Evolutionary conservation across 2,113 vertebrate genomes (phyloP), one percentile per base, ranked within the genome.

Genomic region (Mastomys natalensis): DNA sequence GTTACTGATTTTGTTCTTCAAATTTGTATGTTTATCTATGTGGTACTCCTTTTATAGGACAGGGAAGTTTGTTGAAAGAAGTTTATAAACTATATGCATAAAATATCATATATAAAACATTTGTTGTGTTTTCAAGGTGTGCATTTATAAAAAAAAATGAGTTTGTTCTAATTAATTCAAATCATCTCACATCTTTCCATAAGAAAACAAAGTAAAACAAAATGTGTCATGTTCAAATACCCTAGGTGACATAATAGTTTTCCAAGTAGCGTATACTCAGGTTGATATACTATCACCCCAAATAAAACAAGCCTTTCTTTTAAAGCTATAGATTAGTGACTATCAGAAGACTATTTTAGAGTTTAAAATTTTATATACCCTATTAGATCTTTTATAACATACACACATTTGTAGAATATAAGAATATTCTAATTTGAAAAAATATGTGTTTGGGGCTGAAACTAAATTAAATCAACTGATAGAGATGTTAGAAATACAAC

Each of bases 241-340:
- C 90, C 98, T 97, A 84, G 92, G 94, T 64, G 40, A 64, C n/a
- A 31, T 64, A 64, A 97, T 98, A 97, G 88, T 96, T 96, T 87
- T 95, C 91, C 77, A 95, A 80, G 60, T n/a, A 96, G 34, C 31
- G 80, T 95, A 96, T 73, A 96, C 66, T 96, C 93, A 72, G 95
- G 97, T 90, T 19, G 68, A 89, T 97, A 82, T 91, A 95, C 9
- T 90, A 51, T 29, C 22, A 88, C 48, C 66, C 26, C 55, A 95
- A 97, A 91, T 37, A 89, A 94, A 3, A 55, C 90, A 78, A 45
- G 66, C 43, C 78, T 81, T 90, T 90, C 78, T 91, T 89, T 37
- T 7, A 94, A 93, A 90, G 60, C 1, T 84, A 29, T 37, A 70
- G 31, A 80, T 85, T 9, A 78, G 21, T 90, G 17, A 90, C 37